Base-by-base conservation (phyloP, 2,113 vertebrate genomes). In the Silurus asotus region DNA sequence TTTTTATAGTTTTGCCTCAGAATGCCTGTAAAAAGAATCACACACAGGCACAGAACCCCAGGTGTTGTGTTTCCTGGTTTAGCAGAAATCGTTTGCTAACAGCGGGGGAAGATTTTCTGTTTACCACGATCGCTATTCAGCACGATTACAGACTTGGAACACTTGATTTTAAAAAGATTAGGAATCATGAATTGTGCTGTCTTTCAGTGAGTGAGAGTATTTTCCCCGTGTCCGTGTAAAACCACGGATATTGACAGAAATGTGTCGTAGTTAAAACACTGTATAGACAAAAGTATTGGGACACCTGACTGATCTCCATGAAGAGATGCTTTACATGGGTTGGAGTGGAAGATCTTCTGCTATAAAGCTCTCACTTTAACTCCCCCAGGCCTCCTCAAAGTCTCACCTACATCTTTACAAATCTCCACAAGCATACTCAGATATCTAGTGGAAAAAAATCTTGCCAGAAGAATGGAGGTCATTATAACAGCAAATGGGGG, bases 181-280 rank as follows among this genome's bases (percentile, higher is more conserved):
- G 65, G 65, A 69, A 69, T 11, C 65, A 69, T 69, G 65, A 37
- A 69, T 69, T 25, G 65, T 70, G 67, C 37, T 45, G 65, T 70
- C 69, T 72, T 72, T 20, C 45, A 72, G 8, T 48, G 17, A 19
- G 37, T 48, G 28, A 69, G 25, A 8, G 37, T 48, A 8, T 72
- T 15, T 15, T 69, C 2, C 14, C 65, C 14, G 25, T 69, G 25
- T 37, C 14, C 28, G 28, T 64, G 59, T 58, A 37, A 37, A 37
- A 37, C 37, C 37, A 37, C 37, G 23, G n/a, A 11, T n/a, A n/a
- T 7, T n/a, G 62, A 64, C 64, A 25, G 28, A 69, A 69, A 37
- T 69, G 5, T 69, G 28, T 67, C 4, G 14, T 67, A 64, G 23
- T 64, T 64, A 64, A 64, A n/a, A 64, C 4, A 64, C 37, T 37